Evolutionary conservation across 2,113 vertebrate species (phyloP), one percentile per base, ranked within the genome.

Genomic region (Helogale parvula): DNA sequence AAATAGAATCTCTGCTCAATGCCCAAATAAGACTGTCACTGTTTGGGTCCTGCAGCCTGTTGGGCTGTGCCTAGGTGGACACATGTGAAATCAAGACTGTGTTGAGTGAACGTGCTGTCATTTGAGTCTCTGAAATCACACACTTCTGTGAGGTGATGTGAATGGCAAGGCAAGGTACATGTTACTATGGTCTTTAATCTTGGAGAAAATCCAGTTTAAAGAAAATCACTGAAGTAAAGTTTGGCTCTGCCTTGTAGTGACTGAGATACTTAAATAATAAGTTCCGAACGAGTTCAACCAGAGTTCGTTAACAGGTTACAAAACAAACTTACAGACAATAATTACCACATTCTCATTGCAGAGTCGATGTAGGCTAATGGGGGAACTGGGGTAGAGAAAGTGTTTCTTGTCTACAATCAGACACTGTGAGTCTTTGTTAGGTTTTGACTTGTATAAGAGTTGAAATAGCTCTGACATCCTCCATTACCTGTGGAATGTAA

Each of bases 401-500:
- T 47, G 3, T 27, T 97, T 80, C 72, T 71, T 45, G 50, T 38
- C 91, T 86, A 92, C 86, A 88, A 84, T 83, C 13, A 35, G 88
- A 95, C 95, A 31, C 19, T 1, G 5, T 45, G 15, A 74, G 17
- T 91, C 29, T 87, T 38, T 83, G 45, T 79, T 76, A 54, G 84
- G 63, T 88, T 97, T 65, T 95, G 71, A 82, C 45, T 92, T 52
- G n/a, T n/a, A 0, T 72, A 68, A 25, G 57, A 92, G 33, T 57
- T 81, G 45, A 54, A 95, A 68, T 65, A 71, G 33, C 52, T 60
- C 45, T 96, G 90, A 85, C 85, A 82, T 45, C 90, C 88, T 66
- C 84, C 72, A 50, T 97, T 98, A 94, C 96, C 65, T 82, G 84
- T 41, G 71, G 84, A 96, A 93, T 93, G 82, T 91, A 91, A 94